Conservation (phyloP, 2,888 invertebrate species). For the Nesidiocoris tenuis region DNA sequence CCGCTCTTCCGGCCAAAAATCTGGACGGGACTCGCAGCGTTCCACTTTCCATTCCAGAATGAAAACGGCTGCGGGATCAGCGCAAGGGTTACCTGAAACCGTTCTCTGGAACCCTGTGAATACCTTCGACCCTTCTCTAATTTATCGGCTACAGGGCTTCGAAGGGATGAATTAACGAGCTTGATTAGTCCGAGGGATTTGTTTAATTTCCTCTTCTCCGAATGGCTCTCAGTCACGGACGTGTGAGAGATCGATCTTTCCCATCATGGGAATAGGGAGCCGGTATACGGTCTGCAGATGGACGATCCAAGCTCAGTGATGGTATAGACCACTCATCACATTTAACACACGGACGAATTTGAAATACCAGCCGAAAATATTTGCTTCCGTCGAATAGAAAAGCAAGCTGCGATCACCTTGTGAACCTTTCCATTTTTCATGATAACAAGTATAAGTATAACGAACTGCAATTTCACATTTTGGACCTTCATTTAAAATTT, state of each 20-base stretch:
- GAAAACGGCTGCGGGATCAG: conserved; percentile 9
- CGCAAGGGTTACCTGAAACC: conserved; percentile 16
- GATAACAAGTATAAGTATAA: too few relatives aligned
- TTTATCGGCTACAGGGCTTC: conserved; percentile 20
- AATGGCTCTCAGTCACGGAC: background rate
- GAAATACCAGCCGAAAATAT: too few relatives aligned
- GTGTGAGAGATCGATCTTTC: background rate
- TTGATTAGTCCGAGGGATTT: conserved; percentile 23
- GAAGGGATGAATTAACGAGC: conserved; percentile 8
- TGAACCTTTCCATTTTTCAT: too few relatives aligned
- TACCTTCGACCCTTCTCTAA: conserved; percentile 3
- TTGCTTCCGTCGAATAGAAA: too few relatives aligned
- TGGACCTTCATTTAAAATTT: too few relatives aligned
- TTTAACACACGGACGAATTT: too few relatives aligned
- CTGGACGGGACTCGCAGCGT: background rate
- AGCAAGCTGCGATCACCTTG: too few relatives aligned
- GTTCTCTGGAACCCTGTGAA: background rate
- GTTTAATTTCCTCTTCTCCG: background rate
- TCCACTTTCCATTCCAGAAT: background rate
- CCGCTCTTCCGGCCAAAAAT: background rate
- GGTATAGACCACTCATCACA: too few relatives aligned
- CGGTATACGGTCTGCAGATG: too few relatives aligned
- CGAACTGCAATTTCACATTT: too few relatives aligned
- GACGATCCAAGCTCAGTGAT: too few relatives aligned
- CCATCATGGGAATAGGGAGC: background rate